Conservation (phyloP, 2,797 vertebrate species). For the Pyrrhura leucotis region DNA sequence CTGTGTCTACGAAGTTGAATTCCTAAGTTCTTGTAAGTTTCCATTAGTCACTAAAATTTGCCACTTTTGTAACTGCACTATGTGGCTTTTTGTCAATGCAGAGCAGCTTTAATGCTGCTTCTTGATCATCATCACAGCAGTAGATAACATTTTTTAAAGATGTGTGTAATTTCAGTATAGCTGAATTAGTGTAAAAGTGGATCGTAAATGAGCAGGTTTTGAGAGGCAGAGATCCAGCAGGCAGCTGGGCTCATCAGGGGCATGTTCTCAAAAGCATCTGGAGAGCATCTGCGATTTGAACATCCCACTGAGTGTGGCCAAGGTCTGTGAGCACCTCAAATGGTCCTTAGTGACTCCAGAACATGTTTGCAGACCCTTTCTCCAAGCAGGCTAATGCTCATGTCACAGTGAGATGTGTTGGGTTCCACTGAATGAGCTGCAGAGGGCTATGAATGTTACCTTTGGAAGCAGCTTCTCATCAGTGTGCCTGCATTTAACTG, state of each 20-base stretch:
- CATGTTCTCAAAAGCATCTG: not conserved
- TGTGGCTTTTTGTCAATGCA: not conserved
- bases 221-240: not conserved
- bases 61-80: not conserved
- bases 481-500: not conserved
- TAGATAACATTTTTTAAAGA: not conserved
- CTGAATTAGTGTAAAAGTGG: not conserved
- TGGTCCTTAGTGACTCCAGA: not conserved
- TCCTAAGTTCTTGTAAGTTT: not conserved
- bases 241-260: not conserved
- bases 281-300: not conserved
- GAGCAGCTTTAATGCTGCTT: not conserved
- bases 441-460: not conserved
- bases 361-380: not conserved
- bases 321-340: not conserved
- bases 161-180: not conserved
- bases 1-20: not conserved
- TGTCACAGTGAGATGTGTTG: rapidly evolving
- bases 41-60: not conserved
- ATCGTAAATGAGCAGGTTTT: not conserved
- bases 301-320: rapidly evolving
- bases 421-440: not conserved
- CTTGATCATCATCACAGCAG: slow-evolving; percentile 25
- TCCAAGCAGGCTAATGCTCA: not conserved
- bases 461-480: not conserved